Conservation (phyloP, 2,797 vertebrate genomes). For the Mico argentatus region DNA sequence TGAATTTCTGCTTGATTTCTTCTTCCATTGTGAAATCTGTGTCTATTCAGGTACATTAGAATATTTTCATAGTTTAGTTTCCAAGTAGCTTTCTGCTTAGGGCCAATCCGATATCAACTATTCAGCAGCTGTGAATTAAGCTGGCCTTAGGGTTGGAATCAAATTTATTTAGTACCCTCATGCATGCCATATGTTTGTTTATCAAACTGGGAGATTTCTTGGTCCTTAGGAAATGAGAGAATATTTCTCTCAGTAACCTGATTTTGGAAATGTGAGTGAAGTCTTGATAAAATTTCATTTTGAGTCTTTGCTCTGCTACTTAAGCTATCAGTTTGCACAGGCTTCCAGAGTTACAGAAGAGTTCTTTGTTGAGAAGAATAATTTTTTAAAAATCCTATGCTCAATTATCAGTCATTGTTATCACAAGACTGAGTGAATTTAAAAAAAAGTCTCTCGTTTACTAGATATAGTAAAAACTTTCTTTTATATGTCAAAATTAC, state of each 20-base stretch:
- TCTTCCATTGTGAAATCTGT: neutral
- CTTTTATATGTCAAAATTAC: neutral
- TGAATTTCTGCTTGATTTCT: conserved; percentile 11
- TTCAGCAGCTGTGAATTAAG: neutral
- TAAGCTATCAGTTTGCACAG: neutral
- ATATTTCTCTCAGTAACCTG: neutral
- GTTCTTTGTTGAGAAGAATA: neutral
- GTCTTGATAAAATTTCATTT: conserved; percentile 16
- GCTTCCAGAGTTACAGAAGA: neutral
- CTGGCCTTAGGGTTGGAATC: neutral
- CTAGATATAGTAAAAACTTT: neutral
- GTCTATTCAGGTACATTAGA: neutral
- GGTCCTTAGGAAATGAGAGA: neutral
- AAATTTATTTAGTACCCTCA: neutral
- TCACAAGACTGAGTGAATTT: neutral
- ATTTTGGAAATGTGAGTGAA: neutral
- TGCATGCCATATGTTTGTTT: neutral
- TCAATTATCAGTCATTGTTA: conserved; percentile 1
- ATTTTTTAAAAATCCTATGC: neutral
- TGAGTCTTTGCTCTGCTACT: neutral
- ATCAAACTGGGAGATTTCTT: neutral
- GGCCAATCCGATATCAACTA: neutral
- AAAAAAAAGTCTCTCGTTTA: neutral
- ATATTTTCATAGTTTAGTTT: neutral
- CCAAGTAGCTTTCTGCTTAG: neutral